Conservation (phyloP, 2,888 invertebrate species). For the Xestia ashworthii region DNA sequence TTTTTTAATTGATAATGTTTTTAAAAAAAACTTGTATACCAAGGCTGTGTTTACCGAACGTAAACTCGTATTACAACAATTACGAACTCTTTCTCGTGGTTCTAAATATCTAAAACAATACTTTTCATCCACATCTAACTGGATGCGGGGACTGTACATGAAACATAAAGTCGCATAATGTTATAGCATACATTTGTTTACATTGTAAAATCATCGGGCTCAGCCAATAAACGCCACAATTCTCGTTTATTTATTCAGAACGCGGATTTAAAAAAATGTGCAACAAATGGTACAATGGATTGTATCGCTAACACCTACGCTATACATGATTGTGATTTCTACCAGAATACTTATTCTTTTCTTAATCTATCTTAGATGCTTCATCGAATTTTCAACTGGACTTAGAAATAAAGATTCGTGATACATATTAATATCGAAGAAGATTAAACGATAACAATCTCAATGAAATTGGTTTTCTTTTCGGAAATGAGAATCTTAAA, state of each 20-base stretch:
- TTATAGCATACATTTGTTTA: slow-evolving; percentile 50
- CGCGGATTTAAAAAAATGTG: slow-evolving; percentile 56
- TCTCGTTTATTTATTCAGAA: slow-evolving; percentile 57
- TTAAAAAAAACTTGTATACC: neutral
- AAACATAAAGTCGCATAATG: slow-evolving; percentile 39
- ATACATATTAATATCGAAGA: neutral
- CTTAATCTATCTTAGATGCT: neutral
- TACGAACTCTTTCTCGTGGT: too few species aligned
- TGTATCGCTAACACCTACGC: slow-evolving; percentile 46
- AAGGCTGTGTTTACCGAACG: too few species aligned
- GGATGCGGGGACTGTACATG: slow-evolving; percentile 10
- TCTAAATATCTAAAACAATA: slow-evolving; percentile 30
- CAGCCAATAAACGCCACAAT: slow-evolving; percentile 62
- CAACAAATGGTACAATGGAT: slow-evolving; percentile 55
- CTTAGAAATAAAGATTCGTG: neutral
- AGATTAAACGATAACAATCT: neutral
- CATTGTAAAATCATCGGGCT: slow-evolving; percentile 50
- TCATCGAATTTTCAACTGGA: slow-evolving; percentile 1
- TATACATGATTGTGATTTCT: slow-evolving; percentile 13
- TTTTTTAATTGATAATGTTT: neutral
- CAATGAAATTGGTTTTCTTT: neutral
- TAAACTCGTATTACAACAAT: too few species aligned
- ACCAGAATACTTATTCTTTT: neutral
- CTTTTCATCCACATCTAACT: slow-evolving; percentile 27
- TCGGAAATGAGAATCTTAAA: neutral